Percentiles rank a stretch among this genome's conserved stretches.
Conservation (phyloP, 1,140 invertebrate genomes). For the Cherax destructor region DNA sequence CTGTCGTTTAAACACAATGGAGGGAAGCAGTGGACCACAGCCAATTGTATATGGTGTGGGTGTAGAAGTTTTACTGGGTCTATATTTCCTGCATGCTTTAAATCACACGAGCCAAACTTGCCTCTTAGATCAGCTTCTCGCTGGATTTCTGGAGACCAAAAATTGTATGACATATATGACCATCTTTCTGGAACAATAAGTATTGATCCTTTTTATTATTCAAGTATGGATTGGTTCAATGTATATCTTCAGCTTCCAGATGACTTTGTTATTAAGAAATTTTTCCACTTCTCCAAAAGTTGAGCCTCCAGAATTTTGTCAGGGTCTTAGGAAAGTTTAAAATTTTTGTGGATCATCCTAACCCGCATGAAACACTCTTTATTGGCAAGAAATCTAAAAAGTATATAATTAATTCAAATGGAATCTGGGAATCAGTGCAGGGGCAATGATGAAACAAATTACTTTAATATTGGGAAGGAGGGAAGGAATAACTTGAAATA, state of each 20-base stretch:
- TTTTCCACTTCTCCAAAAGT: constrained; percentile 72
- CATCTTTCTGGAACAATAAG: constrained; percentile 41
- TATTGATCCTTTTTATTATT: constrained; percentile 70
- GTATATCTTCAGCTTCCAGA: constrained; percentile 64
- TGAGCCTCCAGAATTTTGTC: constrained; percentile 71
- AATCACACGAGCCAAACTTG: constrained; percentile 59
- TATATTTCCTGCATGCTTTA: constrained; percentile 68
- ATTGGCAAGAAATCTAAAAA: constrained; percentile 40
- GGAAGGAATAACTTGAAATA: too few species aligned
- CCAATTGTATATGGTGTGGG: constrained; percentile 71
- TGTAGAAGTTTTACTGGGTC: constrained; percentile 45
- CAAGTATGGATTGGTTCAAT: constrained; percentile 44
- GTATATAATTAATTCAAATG: constrained; percentile 51
- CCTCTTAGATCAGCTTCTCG: constrained; percentile 67
- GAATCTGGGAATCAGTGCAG: constrained; percentile 54
- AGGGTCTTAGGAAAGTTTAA: constrained; percentile 63
- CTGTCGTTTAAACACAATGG: constrained; percentile 62
- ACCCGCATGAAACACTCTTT: constrained; percentile 67
- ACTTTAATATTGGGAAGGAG: too few species aligned
- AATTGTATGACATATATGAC: constrained; percentile 54
- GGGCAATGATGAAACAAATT: neutral
- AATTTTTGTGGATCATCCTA: constrained; percentile 68
- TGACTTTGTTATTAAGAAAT: constrained; percentile 65
- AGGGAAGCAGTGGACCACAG: constrained; percentile 23
- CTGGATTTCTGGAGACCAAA: constrained; percentile 36